Conservation (phyloP, 2,797 vertebrate genomes). For the Simalia tracyae region DNA sequence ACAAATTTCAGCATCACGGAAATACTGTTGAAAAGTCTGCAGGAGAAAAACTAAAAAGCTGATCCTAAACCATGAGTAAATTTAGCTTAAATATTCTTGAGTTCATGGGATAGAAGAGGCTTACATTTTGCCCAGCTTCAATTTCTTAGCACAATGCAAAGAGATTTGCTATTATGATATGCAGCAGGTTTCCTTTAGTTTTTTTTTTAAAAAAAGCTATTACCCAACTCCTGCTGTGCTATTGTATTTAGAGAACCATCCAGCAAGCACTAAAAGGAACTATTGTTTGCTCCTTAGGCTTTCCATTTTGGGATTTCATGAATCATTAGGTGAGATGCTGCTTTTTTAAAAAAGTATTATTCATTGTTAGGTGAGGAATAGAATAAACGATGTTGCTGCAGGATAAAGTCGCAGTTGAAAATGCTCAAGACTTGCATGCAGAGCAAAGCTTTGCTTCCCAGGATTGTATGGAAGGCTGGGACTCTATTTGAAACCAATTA, state of each 20-base stretch:
- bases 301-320: slow-evolving; percentile 37
- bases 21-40: background rate
- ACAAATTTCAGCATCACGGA: background rate
- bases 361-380: slow-evolving; percentile 8
- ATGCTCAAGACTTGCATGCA: background rate
- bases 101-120: slow-evolving; percentile 34
- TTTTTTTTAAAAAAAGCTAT: slow-evolving; percentile 47
- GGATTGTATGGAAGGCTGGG: background rate
- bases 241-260: slow-evolving; percentile 44
- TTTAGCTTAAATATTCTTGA: slow-evolving; percentile 37
- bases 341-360: background rate
- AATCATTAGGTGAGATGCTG: slow-evolving; percentile 2
- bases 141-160: slow-evolving; percentile 49
- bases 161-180: slow-evolving; percentile 41
- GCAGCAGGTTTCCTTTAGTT: slow-evolving; percentile 60
- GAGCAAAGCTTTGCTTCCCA: background rate
- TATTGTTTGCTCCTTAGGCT: slow-evolving; percentile 41
- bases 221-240: slow-evolving; percentile 55
- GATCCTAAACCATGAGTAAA: slow-evolving; percentile 49
- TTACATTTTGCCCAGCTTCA: slow-evolving; percentile 56
- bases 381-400: background rate
- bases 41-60: slow-evolving; percentile 10
- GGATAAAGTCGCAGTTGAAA: background rate
- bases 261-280: slow-evolving; percentile 50
- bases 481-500: slow-evolving; percentile 10